phyloP scores from a whole-genome alignment of 2,888 invertebrate species.

The Caenorhabditis sp. region DNA sequence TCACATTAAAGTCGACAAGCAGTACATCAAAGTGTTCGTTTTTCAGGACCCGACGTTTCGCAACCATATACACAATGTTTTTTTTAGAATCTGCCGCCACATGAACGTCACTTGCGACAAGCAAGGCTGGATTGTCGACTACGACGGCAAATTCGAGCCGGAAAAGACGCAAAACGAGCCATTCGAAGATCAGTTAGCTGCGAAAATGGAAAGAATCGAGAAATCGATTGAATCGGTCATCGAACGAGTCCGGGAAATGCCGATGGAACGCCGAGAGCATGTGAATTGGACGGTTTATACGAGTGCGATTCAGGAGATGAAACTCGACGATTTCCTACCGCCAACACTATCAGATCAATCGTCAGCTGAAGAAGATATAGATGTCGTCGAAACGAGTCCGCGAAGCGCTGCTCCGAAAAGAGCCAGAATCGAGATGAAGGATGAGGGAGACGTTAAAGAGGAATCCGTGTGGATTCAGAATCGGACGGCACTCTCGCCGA shows the following conservation, averaged over 20 bases:
- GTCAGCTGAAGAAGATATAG: not conserved
- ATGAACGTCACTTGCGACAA: not conserved
- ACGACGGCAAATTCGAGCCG: not conserved
- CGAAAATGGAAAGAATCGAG: not conserved
- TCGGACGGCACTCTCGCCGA: too few species aligned
- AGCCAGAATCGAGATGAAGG: too few species aligned
- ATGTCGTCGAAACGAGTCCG: not conserved
- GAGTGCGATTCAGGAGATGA: not conserved
- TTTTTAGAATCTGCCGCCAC: not conserved
- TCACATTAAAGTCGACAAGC: not conserved
- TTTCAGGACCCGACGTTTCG: not conserved
- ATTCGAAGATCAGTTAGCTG: not conserved
- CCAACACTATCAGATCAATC: too few species aligned
- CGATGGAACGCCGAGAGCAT: not conserved
- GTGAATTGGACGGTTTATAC: slow-evolving; percentile 1
- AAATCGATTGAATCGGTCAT: not conserved
- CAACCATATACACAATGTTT: not conserved
- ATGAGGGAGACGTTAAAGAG: too few species aligned
- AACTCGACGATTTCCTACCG: not conserved
- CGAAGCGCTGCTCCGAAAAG: too few species aligned
- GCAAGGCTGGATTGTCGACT: not conserved
- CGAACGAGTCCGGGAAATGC: not conserved
- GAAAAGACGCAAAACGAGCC: too few species aligned
- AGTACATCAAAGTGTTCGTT: not conserved
- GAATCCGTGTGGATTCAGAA: not conserved